Conservation (phyloP, 2,888 invertebrate genomes). For the Megamerina dolium region DNA sequence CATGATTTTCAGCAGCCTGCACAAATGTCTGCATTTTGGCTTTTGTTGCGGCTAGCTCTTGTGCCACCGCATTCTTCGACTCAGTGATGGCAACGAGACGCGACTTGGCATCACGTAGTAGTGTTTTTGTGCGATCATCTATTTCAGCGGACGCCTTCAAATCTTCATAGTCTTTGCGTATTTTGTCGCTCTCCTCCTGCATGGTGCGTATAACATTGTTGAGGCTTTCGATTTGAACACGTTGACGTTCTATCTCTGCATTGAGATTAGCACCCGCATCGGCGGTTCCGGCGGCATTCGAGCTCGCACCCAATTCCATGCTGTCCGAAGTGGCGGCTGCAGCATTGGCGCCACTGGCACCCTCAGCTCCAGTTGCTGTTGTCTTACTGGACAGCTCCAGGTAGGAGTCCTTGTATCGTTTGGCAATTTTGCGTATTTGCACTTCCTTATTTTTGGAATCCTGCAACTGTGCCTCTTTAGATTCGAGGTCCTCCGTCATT, state of each 20-base stretch:
- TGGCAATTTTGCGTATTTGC: conserved; percentile 81
- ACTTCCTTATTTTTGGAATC: conserved; percentile 66
- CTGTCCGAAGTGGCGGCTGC: conserved; percentile 46
- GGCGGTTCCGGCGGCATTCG: conserved; percentile 43
- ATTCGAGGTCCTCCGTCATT: conserved; percentile 59
- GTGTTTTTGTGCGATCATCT: conserved; percentile 60
- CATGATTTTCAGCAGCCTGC: conserved; percentile 56
- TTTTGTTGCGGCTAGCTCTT: conserved; percentile 56
- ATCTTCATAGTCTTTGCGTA: conserved; percentile 59
- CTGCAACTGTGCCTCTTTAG: conserved; percentile 61
- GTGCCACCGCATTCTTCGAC: conserved; percentile 57
- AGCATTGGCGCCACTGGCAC: conserved; percentile 50
- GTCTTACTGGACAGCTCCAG: conserved; percentile 69
- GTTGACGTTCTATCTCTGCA: conserved; percentile 50
- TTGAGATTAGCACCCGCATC: conserved; percentile 7
- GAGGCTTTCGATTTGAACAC: conserved; percentile 46
- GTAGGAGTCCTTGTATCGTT: conserved; percentile 83
- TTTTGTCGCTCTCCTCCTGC: conserved; percentile 54
- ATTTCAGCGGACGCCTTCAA: conserved; percentile 63
- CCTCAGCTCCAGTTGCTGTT: conserved; percentile 56
- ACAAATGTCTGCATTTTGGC: conserved; percentile 52
- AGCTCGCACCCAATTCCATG: conserved; percentile 45
- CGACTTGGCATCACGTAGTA: conserved; percentile 68
- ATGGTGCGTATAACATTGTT: conserved; percentile 47
- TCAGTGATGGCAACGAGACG: conserved; percentile 69